Base-by-base conservation (phyloP, 2,797 vertebrate genomes). In the Chiloscyllium punctatum region DNA sequence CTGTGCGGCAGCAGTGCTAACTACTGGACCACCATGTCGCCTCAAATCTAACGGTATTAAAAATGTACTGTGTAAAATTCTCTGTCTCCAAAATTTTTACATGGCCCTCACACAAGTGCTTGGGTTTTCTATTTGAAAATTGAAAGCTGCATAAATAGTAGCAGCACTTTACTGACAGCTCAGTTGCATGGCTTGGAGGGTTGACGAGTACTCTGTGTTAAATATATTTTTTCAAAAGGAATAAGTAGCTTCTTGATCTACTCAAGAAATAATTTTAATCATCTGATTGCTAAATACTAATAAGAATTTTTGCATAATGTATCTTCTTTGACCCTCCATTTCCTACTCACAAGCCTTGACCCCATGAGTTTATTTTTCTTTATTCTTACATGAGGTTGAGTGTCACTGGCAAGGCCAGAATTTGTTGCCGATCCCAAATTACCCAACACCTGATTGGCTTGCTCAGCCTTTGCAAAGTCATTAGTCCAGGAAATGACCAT, bases 31-130 rank as follows among this genome's bases (percentile, higher is more conserved):
- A 48, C 42, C 42, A 48, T 48, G 42, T 42, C 33, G 30, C 42
- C 74, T 25, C 42, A 42, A 94, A 48, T 94, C 94, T 94, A 7
- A 94, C 74, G 69, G 69, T 94, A 94, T 94, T 94, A 94, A 94
- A 94, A 74, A 94, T 94, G 94, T 74, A 94, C 74, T 74, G 68
- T 94, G 42, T 72, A 53, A 42, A 94, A n/a, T 27, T 94, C 69
- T 94, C 27, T 72, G 42, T 53, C 53, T 62, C 57, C 68, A 42
- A 48, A 27, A 23, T 69, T 71, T 69, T 42, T 30, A 94, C 69
- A 68, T 30, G 18, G 42, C 27, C 27, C 53, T 42, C 94, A 74
- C 68, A 74, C 13, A 51, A 74, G 69, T 13, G 72, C 74, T 94
- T 30, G 51, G 33, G 23, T 25, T 48, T 71, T 71, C 71, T 48